Percentiles rank a stretch among this genome's conserved stretches.
Evolutionary conservation across 2,888 invertebrate species (phyloP).

Genomic region (Apodemia duryi): DNA sequence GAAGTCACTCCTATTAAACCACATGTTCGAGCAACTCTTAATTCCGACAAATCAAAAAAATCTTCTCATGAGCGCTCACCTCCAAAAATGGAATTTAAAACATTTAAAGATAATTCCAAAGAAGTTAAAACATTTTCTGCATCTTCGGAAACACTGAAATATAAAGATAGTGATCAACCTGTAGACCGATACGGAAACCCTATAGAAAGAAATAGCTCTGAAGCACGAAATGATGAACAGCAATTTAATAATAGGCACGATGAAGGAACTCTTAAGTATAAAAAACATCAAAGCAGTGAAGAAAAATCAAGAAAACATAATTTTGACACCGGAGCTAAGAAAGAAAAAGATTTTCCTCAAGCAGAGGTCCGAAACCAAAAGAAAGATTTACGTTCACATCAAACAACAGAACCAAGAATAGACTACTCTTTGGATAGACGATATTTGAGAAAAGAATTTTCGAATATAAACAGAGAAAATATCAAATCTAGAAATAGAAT

Average conservation of each 20-base stretch:
- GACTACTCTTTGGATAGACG: constrained; percentile 71
- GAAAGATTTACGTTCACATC: constrained; percentile 55
- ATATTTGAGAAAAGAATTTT: constrained; percentile 57
- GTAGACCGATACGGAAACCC: constrained; percentile 70
- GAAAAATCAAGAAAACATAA: constrained; percentile 58
- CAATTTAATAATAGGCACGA: constrained; percentile 57
- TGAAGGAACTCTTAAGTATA: constrained; percentile 70
- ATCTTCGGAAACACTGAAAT: constrained; percentile 72
- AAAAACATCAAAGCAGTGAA: constrained; percentile 60
- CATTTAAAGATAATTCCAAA: constrained; percentile 72
- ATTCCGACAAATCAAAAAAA: constrained; percentile 64
- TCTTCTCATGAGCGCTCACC: constrained; percentile 61
- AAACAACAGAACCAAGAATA: constrained; percentile 61
- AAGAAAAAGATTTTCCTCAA: constrained; percentile 56
- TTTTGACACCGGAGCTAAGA: constrained; percentile 55
- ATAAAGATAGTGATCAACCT: constrained; percentile 64
- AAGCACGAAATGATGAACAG: constrained; percentile 52
- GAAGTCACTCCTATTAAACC: constrained; percentile 73
- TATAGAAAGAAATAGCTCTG: constrained; percentile 60
- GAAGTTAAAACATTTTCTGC: constrained; percentile 74
- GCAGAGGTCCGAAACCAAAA: constrained; percentile 58
- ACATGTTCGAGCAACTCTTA: constrained; percentile 62
- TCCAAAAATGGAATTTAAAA: constrained; percentile 74
- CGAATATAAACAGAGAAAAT: constrained; percentile 56
- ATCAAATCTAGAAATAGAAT: constrained; percentile 46